A percentile compares a stretch with the other conserved stretches of the same genome.
These are phyloP conservation scores for Tokudaia tokunoshimensis DNA, from an alignment of 2,797 vertebrate genomes.

Conservation along the genomic window DNA sequence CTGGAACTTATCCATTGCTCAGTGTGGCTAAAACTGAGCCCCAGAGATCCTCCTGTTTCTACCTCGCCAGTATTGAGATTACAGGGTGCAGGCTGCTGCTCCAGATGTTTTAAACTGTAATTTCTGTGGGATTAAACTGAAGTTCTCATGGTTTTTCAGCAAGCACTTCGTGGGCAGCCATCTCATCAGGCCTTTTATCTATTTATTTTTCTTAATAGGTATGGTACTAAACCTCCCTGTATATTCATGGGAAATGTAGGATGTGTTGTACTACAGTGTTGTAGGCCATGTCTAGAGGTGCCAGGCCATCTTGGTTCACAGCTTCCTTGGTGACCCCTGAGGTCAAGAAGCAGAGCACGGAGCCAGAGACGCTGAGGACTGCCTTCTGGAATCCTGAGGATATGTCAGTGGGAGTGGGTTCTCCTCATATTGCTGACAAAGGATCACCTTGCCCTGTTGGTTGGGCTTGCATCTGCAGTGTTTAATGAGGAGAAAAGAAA, in stretches of 20 bases:
- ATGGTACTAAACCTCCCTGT: not conserved
- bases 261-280: no score
- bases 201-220: not conserved
- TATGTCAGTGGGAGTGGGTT: rapidly evolving
- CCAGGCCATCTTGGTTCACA: rapidly evolving
- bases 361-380: not conserved
- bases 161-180: not conserved
- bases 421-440: not conserved
- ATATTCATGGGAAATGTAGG: not conserved
- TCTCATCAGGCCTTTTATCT: not conserved
- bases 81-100: not conserved
- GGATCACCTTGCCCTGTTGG: not conserved
- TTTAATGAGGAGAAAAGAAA: rapidly evolving
- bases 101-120: not conserved
- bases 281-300: not conserved
- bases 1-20: not conserved
- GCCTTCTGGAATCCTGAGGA: not conserved
- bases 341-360: not conserved
- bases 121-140: not conserved
- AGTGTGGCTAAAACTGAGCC: not conserved
- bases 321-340: not conserved
- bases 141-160: not conserved
- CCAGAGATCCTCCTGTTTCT: not conserved
- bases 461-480: rapidly evolving
- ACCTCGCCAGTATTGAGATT: not conserved